These are phyloP conservation scores for Nycticorax nycticorax DNA, from an alignment of 2,113 vertebrate genomes.

Conservation along the genomic window DNA sequence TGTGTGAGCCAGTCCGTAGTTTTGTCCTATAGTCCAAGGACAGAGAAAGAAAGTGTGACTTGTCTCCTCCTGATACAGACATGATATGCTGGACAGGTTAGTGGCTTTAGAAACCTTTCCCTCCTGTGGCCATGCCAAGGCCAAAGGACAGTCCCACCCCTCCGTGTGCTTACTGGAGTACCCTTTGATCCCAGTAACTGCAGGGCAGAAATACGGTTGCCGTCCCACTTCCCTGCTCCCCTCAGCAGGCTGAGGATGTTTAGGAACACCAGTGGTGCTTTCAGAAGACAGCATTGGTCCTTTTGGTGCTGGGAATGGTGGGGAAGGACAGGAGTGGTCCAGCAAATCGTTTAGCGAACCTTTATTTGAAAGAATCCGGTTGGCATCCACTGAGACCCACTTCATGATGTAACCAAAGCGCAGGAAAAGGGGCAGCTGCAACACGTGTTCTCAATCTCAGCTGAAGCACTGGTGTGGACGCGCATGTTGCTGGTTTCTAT, in stretches of 20 bases:
- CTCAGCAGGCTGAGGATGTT: not conserved
- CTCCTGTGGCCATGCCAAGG: not conserved
- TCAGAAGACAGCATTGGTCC: not conserved
- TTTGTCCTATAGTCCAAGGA: not conserved
- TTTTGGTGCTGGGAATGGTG: not conserved
- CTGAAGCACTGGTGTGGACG: not conserved
- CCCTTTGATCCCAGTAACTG: not conserved
- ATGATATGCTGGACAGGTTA: not conserved
- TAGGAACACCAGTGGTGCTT: not conserved
- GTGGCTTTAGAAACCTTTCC: not conserved
- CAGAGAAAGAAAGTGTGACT: not conserved
- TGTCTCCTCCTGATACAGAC: not conserved
- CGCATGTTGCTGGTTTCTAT: not conserved
- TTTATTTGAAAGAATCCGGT: not conserved
- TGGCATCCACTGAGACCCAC: not conserved
- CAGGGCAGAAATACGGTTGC: not conserved
- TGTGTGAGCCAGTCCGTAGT: not conserved
- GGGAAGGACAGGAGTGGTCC: not conserved
- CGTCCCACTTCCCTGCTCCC: not conserved
- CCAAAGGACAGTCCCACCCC: not conserved
- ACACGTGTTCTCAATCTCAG: rapidly evolving
- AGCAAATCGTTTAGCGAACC: not conserved
- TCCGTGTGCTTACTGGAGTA: not conserved
- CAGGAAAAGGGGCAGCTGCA: not conserved
- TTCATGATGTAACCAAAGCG: not conserved